Evolutionary conservation across 2,113 vertebrate genomes (phyloP), one percentile per base, ranked within the genome.

Genomic region (Tamias sibiricus): DNA sequence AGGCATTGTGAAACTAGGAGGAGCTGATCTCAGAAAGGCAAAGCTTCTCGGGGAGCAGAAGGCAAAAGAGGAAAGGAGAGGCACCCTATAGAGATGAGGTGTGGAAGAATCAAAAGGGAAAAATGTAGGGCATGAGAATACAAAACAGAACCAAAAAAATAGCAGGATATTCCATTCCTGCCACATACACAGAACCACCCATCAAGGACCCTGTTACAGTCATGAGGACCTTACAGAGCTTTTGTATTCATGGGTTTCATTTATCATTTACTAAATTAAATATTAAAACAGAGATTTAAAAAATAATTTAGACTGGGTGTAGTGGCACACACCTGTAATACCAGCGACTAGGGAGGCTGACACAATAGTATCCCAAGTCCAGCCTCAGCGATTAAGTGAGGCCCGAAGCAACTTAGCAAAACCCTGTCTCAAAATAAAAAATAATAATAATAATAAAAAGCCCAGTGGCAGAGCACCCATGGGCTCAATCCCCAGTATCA

Each of bases 261-360:
- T 54, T 72, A 47, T 74, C 62, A 62, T 52, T 62, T 71, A 49
- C 6, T 57, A 57, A 57, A 57, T 57, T 57, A 35, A 35, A 81
- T 54, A 84, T 88, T 79, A 77, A 91, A 84, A 24, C n/a, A 77
- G 62, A 40, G 59, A 81, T 91, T 91, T 89, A 84, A 49, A 77
- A 92, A 77, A 77, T 59, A 71, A 83, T 42, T 75, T 83, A 83
- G 83, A 82, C 54, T 24, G 20, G 54, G 54, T 20, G 8, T 24
- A 24, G 54, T 57, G 54, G 54, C 6, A 8, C 54, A 57, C 6
- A 8, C 20, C 54, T 57, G 20, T 57, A 22, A 20, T 22, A 22
- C 6, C 54, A 57, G 54, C 20, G 8, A 22, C 20, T 57, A 20
- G 20, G 54, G 54, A 57, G 8, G 20, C 54, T 57, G 54, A 22